phyloP scores from a whole-genome alignment of 1,140 invertebrate species.

The Drosophila ambigua region DNA sequence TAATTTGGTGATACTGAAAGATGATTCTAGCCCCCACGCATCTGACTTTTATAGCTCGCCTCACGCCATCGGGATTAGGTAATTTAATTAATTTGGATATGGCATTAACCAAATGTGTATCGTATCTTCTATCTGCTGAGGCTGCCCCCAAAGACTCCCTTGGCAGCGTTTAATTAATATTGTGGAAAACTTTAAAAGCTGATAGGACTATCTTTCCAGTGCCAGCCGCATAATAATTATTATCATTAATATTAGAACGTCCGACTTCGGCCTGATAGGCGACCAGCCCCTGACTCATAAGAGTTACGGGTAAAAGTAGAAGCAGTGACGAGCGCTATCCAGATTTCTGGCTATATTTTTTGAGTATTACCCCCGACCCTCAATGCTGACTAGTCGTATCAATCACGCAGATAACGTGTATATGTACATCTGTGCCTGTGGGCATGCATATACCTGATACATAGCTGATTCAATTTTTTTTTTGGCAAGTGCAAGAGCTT shows the following conservation, averaged over 20 bases:
- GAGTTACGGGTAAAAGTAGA: slow-evolving; percentile 14
- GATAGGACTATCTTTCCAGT: slow-evolving; percentile 37
- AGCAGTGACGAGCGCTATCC: slow-evolving; percentile 14
- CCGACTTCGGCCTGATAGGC: slow-evolving; percentile 36
- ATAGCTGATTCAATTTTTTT: slow-evolving; percentile 27
- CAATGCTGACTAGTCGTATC: slow-evolving; percentile 53
- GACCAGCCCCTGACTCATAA: slow-evolving; percentile 33
- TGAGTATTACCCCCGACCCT: not conserved
- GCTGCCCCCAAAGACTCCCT: not conserved
- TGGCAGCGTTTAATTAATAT: slow-evolving; percentile 46
- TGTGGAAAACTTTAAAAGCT: slow-evolving; percentile 13
- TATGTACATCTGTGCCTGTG: slow-evolving; percentile 2
- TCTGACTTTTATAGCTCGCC: slow-evolving; percentile 39
- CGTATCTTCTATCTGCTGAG: not conserved
- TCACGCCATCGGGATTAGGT: not conserved
- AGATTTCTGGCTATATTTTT: slow-evolving; percentile 10
- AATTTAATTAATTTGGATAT: slow-evolving; percentile 60
- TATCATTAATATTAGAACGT: slow-evolving; percentile 10
- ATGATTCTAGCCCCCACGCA: not conserved
- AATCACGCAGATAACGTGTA: slow-evolving; percentile 30
- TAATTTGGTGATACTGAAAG: slow-evolving; percentile 17
- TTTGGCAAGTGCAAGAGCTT: slow-evolving; percentile 39
- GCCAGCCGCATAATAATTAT: slow-evolving; percentile 25
- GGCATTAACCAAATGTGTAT: slow-evolving; percentile 15
- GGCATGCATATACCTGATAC: too few relatives aligned